phyloP scores from a whole-genome alignment of 2,113 vertebrate genomes.

The Cryptotis parvus region DNA sequence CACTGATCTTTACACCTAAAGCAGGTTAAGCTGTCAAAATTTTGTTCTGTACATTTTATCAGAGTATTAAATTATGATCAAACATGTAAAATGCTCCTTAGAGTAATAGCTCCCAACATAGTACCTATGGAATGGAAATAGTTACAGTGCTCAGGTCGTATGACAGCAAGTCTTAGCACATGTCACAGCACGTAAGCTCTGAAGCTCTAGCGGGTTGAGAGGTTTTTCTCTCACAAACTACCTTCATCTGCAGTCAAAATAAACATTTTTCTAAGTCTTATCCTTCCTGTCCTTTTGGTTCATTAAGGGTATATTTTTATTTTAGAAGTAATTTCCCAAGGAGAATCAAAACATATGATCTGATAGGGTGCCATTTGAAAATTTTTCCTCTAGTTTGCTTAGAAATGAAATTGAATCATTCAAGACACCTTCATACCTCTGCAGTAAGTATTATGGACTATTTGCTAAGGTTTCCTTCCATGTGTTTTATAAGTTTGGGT shows the following conservation, averaged over 20 bases:
- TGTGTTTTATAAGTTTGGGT: too few relatives aligned
- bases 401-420: too few relatives aligned
- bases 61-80: neutral
- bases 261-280: neutral
- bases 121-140: neutral
- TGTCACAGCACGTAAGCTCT: fast-evolving
- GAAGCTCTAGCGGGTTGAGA: neutral
- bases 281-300: neutral
- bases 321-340: too few relatives aligned
- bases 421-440: too few relatives aligned
- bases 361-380: too few relatives aligned
- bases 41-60: constrained; percentile 26
- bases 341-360: too few relatives aligned
- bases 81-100: neutral
- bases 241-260: neutral
- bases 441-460: too few relatives aligned
- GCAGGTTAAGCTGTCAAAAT: neutral
- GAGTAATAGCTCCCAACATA: neutral
- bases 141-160: fast-evolving
- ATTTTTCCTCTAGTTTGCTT: too few relatives aligned
- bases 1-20: neutral
- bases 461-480: too few relatives aligned
- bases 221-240: neutral
- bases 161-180: fast-evolving
- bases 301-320: too few relatives aligned